These are phyloP conservation scores for Lypha dubia DNA, from an alignment of 2,888 invertebrate species.

Conservation along the genomic window DNA sequence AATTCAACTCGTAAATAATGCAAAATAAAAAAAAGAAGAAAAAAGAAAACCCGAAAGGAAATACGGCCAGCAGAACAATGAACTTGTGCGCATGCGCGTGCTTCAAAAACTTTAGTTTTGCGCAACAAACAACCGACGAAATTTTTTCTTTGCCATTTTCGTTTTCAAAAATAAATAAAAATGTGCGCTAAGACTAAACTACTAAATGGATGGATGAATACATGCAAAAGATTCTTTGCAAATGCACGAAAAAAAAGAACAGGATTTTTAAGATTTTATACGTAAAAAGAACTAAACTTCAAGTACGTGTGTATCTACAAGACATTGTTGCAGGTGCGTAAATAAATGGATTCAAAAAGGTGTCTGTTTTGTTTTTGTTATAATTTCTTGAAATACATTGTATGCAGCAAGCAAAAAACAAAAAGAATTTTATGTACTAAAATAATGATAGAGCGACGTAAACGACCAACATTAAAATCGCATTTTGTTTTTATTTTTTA, in stretches of 20 bases:
- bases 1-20: conserved; percentile 70
- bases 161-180: conserved; percentile 40
- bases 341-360: conserved; percentile 63
- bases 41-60: conserved; percentile 25
- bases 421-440: conserved; percentile 12
- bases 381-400: conserved; percentile 22
- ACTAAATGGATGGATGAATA: conserved; percentile 6
- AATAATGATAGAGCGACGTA: conserved; percentile 33
- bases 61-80: conserved; percentile 58
- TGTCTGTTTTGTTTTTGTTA: conserved; percentile 47
- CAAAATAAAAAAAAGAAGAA: conserved; percentile 7
- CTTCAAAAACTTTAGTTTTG: conserved; percentile 42
- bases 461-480: conserved; percentile 48
- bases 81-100: conserved; percentile 68
- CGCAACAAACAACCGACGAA: neutral
- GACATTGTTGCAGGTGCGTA: conserved; percentile 71
- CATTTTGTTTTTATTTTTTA: conserved; percentile 18
- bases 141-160: conserved; percentile 21
- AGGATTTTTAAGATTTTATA: conserved; percentile 42
- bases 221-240: conserved; percentile 54
- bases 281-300: conserved; percentile 15
- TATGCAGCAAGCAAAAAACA: conserved; percentile 19
- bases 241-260: conserved; percentile 26
- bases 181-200: conserved; percentile 15
- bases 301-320: conserved; percentile 40